These are phyloP conservation scores for Seriola dumerili DNA, from an alignment of 2,113 vertebrate species.

Conservation along the genomic window DNA sequence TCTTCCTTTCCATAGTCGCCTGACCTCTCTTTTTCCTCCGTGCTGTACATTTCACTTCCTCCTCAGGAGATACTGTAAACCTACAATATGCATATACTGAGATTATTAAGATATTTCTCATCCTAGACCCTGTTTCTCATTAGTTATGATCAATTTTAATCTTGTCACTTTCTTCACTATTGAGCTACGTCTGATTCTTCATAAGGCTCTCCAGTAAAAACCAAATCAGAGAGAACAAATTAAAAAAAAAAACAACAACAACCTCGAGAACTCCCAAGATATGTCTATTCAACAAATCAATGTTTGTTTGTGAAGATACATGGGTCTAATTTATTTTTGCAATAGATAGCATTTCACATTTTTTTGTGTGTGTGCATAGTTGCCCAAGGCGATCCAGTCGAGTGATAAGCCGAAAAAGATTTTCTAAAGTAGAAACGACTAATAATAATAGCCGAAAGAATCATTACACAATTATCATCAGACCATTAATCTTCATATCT, in stretches of 20 bases:
- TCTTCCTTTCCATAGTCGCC: slow-evolving; percentile 26
- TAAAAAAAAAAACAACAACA: neutral
- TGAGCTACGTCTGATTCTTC: neutral
- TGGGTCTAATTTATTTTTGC: slow-evolving; percentile 6
- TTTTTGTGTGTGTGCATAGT: neutral
- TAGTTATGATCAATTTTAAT: slow-evolving; percentile 1
- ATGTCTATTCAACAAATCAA: slow-evolving; percentile 4
- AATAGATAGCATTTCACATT: neutral
- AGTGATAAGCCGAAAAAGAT: slow-evolving; percentile 19
- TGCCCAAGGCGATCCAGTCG: slow-evolving; percentile 1
- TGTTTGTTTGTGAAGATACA: slow-evolving; percentile 5
- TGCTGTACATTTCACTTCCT: slow-evolving; percentile 7
- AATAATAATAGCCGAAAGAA: slow-evolving; percentile 36
- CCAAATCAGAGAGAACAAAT: neutral
- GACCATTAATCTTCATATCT: slow-evolving; percentile 62
- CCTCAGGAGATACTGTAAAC: slow-evolving; percentile 1
- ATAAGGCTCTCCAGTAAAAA: neutral
- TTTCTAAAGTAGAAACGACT: slow-evolving; percentile 12
- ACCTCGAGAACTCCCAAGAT: neutral
- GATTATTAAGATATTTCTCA: slow-evolving; percentile 8
- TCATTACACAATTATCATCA: slow-evolving; percentile 47
- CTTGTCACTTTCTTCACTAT: neutral
- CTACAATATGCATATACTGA: neutral
- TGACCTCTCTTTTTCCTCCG: slow-evolving; percentile 30
- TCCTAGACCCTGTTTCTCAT: slow-evolving; percentile 3